Conservation (phyloP, 2,888 invertebrate genomes). For the Elmis aenea region DNA sequence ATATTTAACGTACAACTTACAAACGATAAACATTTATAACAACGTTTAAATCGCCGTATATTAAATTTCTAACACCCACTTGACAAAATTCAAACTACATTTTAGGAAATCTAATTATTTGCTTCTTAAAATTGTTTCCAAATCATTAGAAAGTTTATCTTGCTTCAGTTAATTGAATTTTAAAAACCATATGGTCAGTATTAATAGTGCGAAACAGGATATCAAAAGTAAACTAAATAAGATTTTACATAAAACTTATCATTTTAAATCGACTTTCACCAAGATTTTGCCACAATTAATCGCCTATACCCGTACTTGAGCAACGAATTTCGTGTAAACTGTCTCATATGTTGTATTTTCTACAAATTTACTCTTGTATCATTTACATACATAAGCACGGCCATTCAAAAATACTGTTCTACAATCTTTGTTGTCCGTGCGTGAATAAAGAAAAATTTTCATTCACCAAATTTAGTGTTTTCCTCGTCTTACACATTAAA, state of each 20-base stretch:
- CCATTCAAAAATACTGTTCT: background rate
- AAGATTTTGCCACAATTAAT: background rate
- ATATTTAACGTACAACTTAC: too few relatives aligned
- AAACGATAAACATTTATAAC: too few relatives aligned
- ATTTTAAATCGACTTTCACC: background rate
- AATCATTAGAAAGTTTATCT: too few relatives aligned
- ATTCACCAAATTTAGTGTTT: background rate
- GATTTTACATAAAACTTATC: background rate
- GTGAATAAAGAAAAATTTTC: background rate
- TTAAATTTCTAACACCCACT: too few relatives aligned
- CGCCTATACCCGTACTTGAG: background rate
- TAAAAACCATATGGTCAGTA: slow-evolving; percentile 6
- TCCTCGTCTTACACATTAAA: background rate
- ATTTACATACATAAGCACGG: background rate
- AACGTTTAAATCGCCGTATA: too few relatives aligned
- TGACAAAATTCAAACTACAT: too few relatives aligned
- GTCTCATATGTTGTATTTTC: background rate
- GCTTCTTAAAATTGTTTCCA: too few relatives aligned
- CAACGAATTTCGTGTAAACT: background rate
- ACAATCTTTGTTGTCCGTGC: background rate
- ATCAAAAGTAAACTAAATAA: background rate
- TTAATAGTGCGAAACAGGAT: too few relatives aligned
- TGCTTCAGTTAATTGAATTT: too few relatives aligned
- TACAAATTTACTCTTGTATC: background rate
- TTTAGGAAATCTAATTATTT: too few relatives aligned